Conservation (phyloP, 2,113 vertebrate genomes). For the Grammomys surdaster region DNA sequence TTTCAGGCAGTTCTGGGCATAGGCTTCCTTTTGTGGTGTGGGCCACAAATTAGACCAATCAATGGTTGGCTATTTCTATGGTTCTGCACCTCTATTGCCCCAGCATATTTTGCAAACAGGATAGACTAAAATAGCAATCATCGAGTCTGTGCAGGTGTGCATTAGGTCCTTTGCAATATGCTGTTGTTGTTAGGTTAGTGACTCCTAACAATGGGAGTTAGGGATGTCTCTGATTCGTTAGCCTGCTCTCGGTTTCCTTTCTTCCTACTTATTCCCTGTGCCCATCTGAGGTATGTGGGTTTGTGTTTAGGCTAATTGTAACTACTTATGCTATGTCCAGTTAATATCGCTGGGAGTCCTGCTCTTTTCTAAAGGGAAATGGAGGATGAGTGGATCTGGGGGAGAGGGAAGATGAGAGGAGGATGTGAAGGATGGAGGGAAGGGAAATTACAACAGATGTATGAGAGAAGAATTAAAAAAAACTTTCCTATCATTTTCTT, state of each 20-base stretch:
- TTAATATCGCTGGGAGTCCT: background rate
- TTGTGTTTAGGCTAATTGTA: background rate
- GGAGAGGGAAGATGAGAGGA: background rate
- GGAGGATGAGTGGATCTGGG: background rate
- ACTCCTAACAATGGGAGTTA: background rate
- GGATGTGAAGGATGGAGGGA: background rate
- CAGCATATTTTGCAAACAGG: background rate
- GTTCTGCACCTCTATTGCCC: background rate
- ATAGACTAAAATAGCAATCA: background rate
- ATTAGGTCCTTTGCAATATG: background rate
- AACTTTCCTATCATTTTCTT: background rate
- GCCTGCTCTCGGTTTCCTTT: background rate
- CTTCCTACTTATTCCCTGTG: background rate
- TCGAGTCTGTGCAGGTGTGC: background rate
- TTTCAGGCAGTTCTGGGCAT: too few relatives aligned
- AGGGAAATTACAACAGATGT: background rate
- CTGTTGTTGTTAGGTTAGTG: background rate
- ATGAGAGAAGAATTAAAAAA: background rate
- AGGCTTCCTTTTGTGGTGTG: too few relatives aligned
- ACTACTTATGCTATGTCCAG: background rate
- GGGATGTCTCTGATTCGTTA: background rate
- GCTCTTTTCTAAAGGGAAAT: background rate
- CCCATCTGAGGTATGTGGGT: background rate
- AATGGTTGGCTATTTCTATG: background rate
- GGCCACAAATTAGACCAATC: too few relatives aligned